A percentile compares a stretch with the other conserved stretches of the same genome.
Evolutionary conservation across 1,140 invertebrate genomes (phyloP).

Genomic region (Aphaenogaster rudis): DNA sequence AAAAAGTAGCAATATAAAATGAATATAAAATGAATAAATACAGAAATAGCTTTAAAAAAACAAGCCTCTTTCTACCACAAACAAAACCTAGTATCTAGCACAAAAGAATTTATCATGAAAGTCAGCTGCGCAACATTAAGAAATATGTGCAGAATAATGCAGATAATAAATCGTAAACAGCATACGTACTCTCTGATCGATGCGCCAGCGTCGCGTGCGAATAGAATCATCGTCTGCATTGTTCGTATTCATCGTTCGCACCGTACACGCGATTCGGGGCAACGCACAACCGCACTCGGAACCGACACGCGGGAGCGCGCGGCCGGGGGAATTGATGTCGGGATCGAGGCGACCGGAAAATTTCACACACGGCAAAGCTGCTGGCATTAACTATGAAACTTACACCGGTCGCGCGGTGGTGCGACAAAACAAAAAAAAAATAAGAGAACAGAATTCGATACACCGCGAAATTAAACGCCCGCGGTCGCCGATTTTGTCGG

Average conservation of each 20-base stretch:
- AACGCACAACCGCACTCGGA: not conserved
- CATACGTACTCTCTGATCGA: not conserved
- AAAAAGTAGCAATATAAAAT: not conserved
- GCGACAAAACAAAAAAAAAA: slow-evolving; percentile 19
- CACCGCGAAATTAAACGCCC: slow-evolving; percentile 56
- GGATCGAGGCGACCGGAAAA: slow-evolving; percentile 31
- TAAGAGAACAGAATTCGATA: slow-evolving; percentile 21
- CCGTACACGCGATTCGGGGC: not conserved
- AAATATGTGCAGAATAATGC: not conserved
- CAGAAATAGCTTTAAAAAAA: not conserved
- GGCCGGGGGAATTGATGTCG: not conserved
- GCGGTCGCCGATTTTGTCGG: slow-evolving; percentile 19
- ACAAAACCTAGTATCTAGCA: not conserved
- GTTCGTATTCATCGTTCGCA: not conserved
- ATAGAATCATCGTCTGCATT: slow-evolving; percentile 14
- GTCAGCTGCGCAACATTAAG: not conserved
- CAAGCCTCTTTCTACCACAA: not conserved
- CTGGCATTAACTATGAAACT: slow-evolving; percentile 56
- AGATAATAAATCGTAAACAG: not conserved
- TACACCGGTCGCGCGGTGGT: slow-evolving; percentile 20
- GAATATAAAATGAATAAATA: not conserved
- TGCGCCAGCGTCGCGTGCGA: not conserved
- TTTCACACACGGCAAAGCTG: slow-evolving; percentile 32
- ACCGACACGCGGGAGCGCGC: not conserved
- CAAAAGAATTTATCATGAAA: not conserved